Conservation (phyloP, 2,888 invertebrate species). For the Ecliptopera silaceata region DNA sequence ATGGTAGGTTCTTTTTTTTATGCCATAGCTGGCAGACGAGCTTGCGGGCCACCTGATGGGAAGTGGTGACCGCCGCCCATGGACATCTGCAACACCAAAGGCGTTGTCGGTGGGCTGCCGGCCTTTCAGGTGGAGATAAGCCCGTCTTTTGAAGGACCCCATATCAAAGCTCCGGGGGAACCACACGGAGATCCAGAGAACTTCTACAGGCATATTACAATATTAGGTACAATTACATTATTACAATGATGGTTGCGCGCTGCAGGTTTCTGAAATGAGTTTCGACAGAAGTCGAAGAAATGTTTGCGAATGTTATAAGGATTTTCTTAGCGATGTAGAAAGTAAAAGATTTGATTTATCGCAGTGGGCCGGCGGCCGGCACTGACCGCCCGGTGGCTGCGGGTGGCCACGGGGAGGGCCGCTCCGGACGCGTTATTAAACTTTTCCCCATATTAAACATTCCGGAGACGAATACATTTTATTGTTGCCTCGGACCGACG, state of each 20-base stretch:
- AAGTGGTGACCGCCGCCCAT: too few species aligned
- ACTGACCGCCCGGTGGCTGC: slow-evolving; percentile 58
- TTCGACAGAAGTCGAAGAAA: slow-evolving; percentile 42
- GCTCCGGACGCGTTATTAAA: slow-evolving; percentile 82
- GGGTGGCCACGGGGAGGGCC: slow-evolving; percentile 52
- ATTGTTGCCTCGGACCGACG: slow-evolving; percentile 83
- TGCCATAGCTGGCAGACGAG: too few species aligned
- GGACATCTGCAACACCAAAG: too few species aligned
- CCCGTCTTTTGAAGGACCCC: too few species aligned
- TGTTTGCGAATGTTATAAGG: slow-evolving; percentile 77
- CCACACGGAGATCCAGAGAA: too few species aligned
- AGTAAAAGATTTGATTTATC: slow-evolving; percentile 83
- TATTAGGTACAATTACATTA: too few species aligned
- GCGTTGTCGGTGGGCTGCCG: too few species aligned
- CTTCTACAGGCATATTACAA: too few species aligned
- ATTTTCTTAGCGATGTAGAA: slow-evolving; percentile 73
- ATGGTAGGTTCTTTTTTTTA: too few species aligned
- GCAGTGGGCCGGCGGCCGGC: slow-evolving; percentile 66
- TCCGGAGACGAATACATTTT: slow-evolving; percentile 84
- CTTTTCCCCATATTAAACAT: slow-evolving; percentile 85
- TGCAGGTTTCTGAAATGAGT: slow-evolving; percentile 13
- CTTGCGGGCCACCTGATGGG: too few species aligned
- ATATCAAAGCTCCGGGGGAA: too few species aligned
- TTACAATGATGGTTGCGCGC: background rate
- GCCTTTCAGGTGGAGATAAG: too few species aligned